Percentiles rank a stretch among this genome's conserved stretches.
Evolutionary conservation across 1,140 invertebrate species (phyloP).

Genomic region (Drosophila sulfurigaster): DNA sequence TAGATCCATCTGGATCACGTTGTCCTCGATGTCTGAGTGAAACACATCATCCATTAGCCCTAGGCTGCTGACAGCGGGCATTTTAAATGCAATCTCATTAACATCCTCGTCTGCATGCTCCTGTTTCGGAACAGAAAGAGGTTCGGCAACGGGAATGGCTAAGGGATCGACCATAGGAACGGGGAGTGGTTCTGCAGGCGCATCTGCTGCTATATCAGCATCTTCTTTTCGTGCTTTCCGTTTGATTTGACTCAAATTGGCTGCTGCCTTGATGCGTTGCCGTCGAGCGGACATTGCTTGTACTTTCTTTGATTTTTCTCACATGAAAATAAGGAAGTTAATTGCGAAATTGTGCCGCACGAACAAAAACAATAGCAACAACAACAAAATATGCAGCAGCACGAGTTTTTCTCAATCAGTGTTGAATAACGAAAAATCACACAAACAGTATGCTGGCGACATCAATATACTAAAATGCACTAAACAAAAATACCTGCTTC

Average conservation of each 20-base stretch:
- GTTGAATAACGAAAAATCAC: slow-evolving; percentile 15
- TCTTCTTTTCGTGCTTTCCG: slow-evolving; percentile 72
- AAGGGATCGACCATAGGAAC: background rate
- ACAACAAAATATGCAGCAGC: slow-evolving; percentile 30
- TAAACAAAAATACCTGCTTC: background rate
- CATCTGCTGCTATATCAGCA: slow-evolving; percentile 7
- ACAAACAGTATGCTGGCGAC: background rate
- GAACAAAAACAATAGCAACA: slow-evolving; percentile 18
- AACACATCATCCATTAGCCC: slow-evolving; percentile 63
- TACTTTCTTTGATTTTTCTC: slow-evolving; percentile 45
- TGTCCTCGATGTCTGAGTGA: slow-evolving; percentile 77
- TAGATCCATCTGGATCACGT: slow-evolving; percentile 78
- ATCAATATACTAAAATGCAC: background rate
- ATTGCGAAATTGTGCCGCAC: slow-evolving; percentile 10
- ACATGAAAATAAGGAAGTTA: slow-evolving; percentile 51
- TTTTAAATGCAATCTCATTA: slow-evolving; percentile 66
- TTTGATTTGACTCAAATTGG: slow-evolving; percentile 77
- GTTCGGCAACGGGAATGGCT: background rate
- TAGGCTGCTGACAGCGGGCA: slow-evolving; percentile 56
- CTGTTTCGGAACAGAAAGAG: slow-evolving; percentile 23
- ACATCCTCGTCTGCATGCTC: slow-evolving; percentile 38
- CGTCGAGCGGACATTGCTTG: slow-evolving; percentile 84
- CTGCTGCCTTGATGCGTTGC: slow-evolving; percentile 86
- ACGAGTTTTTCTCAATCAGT: slow-evolving; percentile 37
- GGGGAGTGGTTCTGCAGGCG: slow-evolving; percentile 3